Evolutionary conservation across 2,888 invertebrate genomes (phyloP), one percentile per base, ranked within the genome.

Genomic region (Heteromurus nitidus): DNA sequence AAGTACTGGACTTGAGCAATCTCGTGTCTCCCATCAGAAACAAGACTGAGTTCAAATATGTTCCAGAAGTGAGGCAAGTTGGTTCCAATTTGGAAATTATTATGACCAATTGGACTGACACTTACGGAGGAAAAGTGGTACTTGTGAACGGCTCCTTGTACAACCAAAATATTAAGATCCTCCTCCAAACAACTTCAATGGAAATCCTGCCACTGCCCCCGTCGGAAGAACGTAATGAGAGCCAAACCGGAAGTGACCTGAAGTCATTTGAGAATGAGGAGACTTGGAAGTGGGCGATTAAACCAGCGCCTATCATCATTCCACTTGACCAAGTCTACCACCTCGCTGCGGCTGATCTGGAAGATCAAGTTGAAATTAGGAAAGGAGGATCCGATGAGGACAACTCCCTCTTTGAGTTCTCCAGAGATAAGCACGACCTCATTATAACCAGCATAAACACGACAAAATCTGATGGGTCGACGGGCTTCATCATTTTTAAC

Each of bases 111-210:
- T 50, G 26, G 16, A 58, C 36, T n/a, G 42, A 28, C 13, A 0
- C 11, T 5, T 76, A 53, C 20, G 5, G 20, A 20, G 68, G 68
- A 31, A 68, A 60, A 36, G 53, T 76, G n/a, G 13, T 68, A 1
- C 22, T 76, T 0, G 26, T 44, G 3, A 58, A 58, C 1, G 58
- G 60, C 2, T 42, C 26, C 1, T 13, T 3, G 3, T 20, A 20
- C 16, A 9, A 30, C 18, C 26, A 11, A 20, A 28, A 44, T 9
- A 7, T 68, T 1, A 7, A 22, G 7, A 18, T 76, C 13, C 20
- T 76, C 3, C 55, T 76, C 9, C 58, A 68, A 44, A 22, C 68
- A 0, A 44, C 60, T n/a, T 44, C 28, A 42, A 76, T 76, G 76
- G 65, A 76, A 26, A 1, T 76, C 1, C 7, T 30, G 16, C 55